Evolutionary conservation across 1,140 invertebrate genomes (phyloP).

Genomic region (Bombus polaris): DNA sequence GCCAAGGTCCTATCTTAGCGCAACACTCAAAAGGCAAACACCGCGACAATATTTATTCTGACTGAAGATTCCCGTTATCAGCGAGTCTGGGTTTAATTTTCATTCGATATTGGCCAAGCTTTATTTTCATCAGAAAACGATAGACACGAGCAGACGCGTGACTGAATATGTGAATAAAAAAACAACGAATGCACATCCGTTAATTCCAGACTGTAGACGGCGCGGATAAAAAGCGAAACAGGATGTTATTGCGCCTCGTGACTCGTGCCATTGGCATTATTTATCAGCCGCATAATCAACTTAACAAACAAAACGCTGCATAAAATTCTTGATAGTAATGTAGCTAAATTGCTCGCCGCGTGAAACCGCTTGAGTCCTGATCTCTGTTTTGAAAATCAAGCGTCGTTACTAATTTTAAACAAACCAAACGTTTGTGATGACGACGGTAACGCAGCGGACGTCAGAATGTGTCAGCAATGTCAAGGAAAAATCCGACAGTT

Average conservation of each 20-base stretch:
- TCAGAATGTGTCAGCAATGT: background rate
- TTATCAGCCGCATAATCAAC: background rate
- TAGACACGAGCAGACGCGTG: too few relatives aligned
- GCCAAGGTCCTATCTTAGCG: background rate
- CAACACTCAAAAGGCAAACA: background rate
- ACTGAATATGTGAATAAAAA: background rate
- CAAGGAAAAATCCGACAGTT: background rate
- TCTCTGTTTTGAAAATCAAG: background rate
- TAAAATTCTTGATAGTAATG: background rate
- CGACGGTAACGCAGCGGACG: too few relatives aligned
- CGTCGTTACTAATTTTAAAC: constrained; percentile 16
- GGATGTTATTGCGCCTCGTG: constrained; percentile 1
- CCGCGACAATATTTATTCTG: background rate
- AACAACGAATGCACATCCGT: background rate
- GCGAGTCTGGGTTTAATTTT: background rate
- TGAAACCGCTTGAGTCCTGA: background rate
- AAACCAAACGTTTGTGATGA: background rate
- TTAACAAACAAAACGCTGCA: constrained; percentile 1
- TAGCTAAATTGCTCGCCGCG: background rate
- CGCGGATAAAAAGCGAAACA: constrained; percentile 11
- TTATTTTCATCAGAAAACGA: background rate
- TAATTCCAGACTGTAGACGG: background rate
- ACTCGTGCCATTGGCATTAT: constrained; percentile 16
- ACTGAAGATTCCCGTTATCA: background rate
- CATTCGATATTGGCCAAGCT: too few relatives aligned